Evolutionary conservation across 2,797 vertebrate genomes (phyloP).

Genomic region (Neopelma chrysocephalum): DNA sequence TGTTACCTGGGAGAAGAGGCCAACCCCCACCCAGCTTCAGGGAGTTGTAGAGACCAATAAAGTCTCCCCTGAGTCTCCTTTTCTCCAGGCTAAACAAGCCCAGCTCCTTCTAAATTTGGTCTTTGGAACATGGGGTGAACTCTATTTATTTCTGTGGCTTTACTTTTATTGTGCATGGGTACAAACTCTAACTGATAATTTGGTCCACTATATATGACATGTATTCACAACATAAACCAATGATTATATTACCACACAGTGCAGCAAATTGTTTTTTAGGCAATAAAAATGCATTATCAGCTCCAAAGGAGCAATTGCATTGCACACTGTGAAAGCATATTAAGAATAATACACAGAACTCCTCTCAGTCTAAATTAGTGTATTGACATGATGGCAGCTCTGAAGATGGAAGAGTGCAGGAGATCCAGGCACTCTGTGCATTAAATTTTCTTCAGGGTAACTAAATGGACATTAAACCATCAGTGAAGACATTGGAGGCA

Average conservation of each 20-base stretch:
- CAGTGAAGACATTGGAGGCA: neutral
- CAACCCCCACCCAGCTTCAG: neutral
- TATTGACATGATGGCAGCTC: neutral
- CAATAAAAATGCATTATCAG: slow-evolving; percentile 66
- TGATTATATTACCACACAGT: slow-evolving; percentile 13
- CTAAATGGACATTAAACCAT: neutral
- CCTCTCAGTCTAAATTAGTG: slow-evolving; percentile 31
- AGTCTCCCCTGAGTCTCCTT: neutral
- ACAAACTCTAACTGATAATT: neutral
- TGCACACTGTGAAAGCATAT: slow-evolving; percentile 51
- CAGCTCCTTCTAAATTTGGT: neutral
- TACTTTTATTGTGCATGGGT: neutral
- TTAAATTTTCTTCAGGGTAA: neutral
- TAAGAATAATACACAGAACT: slow-evolving; percentile 54
- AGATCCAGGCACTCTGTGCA: neutral
- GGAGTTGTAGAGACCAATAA: neutral
- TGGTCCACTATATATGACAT: neutral
- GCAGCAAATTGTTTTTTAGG: slow-evolving; percentile 51
- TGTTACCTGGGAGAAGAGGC: neutral
- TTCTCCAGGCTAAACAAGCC: neutral
- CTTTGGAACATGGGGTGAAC: neutral
- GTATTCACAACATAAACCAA: slow-evolving; percentile 43
- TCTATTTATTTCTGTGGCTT: neutral
- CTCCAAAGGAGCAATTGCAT: slow-evolving; percentile 69
- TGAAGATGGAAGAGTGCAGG: neutral